A percentile compares a stretch with the other conserved stretches of the same genome.
These are phyloP conservation scores for Tryphoninae sp. DNA, from an alignment of 2,888 invertebrate genomes.

Conservation along the genomic window DNA sequence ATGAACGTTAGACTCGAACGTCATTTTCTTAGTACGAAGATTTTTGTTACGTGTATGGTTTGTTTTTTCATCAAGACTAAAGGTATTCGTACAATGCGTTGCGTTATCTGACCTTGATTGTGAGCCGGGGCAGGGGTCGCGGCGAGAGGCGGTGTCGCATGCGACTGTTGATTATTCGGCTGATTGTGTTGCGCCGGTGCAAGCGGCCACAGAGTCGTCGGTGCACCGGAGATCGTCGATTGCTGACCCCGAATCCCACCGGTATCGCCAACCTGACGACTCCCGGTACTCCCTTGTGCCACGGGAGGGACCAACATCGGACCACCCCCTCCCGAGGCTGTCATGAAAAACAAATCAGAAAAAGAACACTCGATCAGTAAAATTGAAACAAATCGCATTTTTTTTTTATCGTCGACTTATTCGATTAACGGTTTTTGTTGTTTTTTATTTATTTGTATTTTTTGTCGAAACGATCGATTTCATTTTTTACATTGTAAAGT, in stretches of 20 bases:
- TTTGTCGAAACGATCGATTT: too few species aligned
- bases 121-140: slow-evolving; percentile 78
- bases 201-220: slow-evolving; percentile 81
- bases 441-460: too few species aligned
- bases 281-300: slow-evolving; percentile 77
- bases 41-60: background rate
- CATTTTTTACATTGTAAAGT: too few species aligned
- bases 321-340: slow-evolving; percentile 81
- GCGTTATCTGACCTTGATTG: slow-evolving; percentile 74
- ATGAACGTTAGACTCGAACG: background rate
- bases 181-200: slow-evolving; percentile 80
- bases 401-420: too few species aligned
- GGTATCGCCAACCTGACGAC: slow-evolving; percentile 78
- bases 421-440: too few species aligned
- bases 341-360: slow-evolving; percentile 63
- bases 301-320: slow-evolving; percentile 81
- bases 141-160: slow-evolving; percentile 77
- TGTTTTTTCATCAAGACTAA: background rate
- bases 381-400: background rate
- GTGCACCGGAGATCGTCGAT: slow-evolving; percentile 74
- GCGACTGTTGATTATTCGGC: slow-evolving; percentile 75
- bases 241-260: slow-evolving; percentile 81
- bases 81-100: background rate
- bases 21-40: background rate
- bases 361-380: slow-evolving; percentile 42